Base-by-base conservation (phyloP, 2,113 vertebrate genomes). In the western clawed frog (Xenopus tropicalis) region DNA sequence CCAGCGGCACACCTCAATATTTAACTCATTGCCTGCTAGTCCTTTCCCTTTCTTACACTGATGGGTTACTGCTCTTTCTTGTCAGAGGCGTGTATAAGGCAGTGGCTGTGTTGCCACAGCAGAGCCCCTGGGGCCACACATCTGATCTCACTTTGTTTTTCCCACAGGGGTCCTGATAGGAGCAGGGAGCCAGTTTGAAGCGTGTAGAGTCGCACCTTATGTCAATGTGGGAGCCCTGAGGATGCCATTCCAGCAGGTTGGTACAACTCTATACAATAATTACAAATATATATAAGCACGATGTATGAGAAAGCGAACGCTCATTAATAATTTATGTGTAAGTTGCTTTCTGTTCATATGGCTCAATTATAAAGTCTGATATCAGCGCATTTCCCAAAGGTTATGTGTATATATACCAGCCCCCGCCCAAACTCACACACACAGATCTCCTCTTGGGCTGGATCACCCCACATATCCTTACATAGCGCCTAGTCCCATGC, bases 211-310 rank as follows among this genome's bases (percentile, higher is more conserved):
- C 48, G 97, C 97, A 65, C 97, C 97, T 62, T 99, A 98, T 87
- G 97, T 99, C 87, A 99, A 99, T 79, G 96, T 99, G 85, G 97
- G 97, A 66, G 96, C 97, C 77, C 88, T 98, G 80, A 86, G 97
- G 91, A 98, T 99, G 96, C 97, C 97, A 84, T 99, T 99, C 89
- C 96, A 98, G 88, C 97, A 99, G 96, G 97, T 90, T 92, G 98
- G 96, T 94, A 81, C 42, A 78, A 83, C 11, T 14, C 10, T 10
- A 46, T 3, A 8, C 43, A 44, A 44, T 13, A 44, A 44, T 44
- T 8, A 44, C 13, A 6, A 44, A 44, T 44, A 13, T 13, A 44
- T 8, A 44, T 13, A 44, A 48, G 16, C 62, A 46, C n/a, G n/a
- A n/a, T n/a, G n/a, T n/a, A 59, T 37, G 19, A 68, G 65, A 74